These are phyloP conservation scores for Erebia aethiops DNA, from an alignment of 2,888 invertebrate genomes.

Conservation along the genomic window DNA sequence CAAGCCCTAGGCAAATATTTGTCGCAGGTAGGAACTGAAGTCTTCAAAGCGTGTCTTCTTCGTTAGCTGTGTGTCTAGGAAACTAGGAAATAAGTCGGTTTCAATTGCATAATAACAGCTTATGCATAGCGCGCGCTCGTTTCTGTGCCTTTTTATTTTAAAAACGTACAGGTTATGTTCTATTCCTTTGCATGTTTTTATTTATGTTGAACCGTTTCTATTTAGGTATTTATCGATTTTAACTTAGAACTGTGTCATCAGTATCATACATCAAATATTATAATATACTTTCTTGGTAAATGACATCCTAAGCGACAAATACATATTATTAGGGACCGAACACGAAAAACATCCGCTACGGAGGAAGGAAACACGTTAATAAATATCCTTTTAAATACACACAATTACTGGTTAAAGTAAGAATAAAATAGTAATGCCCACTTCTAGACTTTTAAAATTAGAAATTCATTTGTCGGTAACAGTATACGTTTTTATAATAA, in stretches of 20 bases:
- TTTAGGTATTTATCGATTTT: background rate
- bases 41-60: conserved; percentile 4
- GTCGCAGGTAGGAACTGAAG: background rate
- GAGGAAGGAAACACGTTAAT: too few relatives aligned
- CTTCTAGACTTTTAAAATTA: too few relatives aligned
- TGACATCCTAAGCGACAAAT: too few relatives aligned
- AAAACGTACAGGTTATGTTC: background rate
- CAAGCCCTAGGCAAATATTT: conserved; percentile 6
- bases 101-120: conserved; percentile 20
- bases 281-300: too few relatives aligned
- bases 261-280: background rate
- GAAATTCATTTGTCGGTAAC: too few relatives aligned
- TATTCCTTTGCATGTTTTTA: background rate
- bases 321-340: too few relatives aligned
- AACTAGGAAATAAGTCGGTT: conserved; percentile 17
- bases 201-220: background rate
- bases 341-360: too few relatives aligned
- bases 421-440: too few relatives aligned
- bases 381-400: too few relatives aligned
- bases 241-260: background rate
- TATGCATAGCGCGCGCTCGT: background rate
- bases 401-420: too few relatives aligned
- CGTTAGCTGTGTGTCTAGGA: background rate
- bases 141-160: conserved; percentile 10
- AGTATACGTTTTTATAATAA: too few relatives aligned